Percentiles rank a stretch among this genome's conserved stretches.
These are phyloP conservation scores for Drosophila histrio DNA, from an alignment of 2,888 invertebrate species.

Conservation along the genomic window DNA sequence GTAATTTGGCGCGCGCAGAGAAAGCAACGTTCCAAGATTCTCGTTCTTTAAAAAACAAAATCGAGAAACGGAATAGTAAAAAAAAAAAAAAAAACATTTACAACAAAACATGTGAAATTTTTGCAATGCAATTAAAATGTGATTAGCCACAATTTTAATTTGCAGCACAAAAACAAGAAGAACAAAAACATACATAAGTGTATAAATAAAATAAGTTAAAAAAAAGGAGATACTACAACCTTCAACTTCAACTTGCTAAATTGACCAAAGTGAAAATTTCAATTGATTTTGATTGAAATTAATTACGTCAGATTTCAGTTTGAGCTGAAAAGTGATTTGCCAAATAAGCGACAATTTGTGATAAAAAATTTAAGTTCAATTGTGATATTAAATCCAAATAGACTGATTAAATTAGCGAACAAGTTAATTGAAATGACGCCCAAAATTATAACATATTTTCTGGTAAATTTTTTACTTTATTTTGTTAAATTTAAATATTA, in stretches of 20 bases:
- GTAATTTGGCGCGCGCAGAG: constrained; percentile 78
- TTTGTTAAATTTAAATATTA: not conserved
- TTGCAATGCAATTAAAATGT: constrained; percentile 44
- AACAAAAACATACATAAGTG: not conserved
- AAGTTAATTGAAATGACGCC: constrained; percentile 71
- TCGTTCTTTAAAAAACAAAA: constrained; percentile 26
- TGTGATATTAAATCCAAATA: constrained; percentile 61
- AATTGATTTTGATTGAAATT: constrained; percentile 63
- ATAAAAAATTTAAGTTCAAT: constrained; percentile 44
- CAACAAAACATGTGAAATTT: constrained; percentile 36
- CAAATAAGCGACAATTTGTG: constrained; percentile 37
- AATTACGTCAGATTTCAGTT: constrained; percentile 46
- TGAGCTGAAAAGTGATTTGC: constrained; percentile 24
- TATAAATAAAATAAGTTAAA: constrained; percentile 7
- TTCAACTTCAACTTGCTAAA: constrained; percentile 31
- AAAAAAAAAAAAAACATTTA: constrained; percentile 14
- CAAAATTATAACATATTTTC: constrained; percentile 79
- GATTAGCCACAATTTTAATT: constrained; percentile 42
- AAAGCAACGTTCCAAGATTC: constrained; percentile 65
- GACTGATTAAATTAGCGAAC: constrained; percentile 56
- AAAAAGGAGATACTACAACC: constrained; percentile 11
- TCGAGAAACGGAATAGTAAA: not conserved
- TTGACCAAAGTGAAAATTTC: constrained; percentile 34
- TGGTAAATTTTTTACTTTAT: constrained; percentile 66
- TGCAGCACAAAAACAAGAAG: constrained; percentile 3